Conservation (phyloP, 2,797 vertebrate genomes). For the Balearica regulorum region DNA sequence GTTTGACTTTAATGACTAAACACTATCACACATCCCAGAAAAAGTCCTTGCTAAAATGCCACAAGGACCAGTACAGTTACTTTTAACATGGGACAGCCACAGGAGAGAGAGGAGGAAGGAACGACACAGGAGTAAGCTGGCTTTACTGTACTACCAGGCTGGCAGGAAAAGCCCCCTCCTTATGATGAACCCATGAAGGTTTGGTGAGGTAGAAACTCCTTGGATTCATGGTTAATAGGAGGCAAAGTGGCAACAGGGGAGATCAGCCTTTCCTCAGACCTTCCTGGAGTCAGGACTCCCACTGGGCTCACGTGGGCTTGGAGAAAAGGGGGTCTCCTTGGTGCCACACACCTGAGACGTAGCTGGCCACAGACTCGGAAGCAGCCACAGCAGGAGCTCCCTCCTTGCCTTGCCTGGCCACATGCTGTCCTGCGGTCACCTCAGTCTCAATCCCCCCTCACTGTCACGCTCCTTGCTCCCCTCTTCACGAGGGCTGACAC, state of each 20-base stretch:
- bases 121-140: background rate
- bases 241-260: background rate
- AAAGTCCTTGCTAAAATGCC: background rate
- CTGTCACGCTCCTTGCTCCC: background rate
- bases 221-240: background rate
- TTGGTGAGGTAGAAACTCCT: background rate
- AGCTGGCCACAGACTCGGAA: background rate
- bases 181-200: background rate
- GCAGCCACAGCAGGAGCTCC: background rate
- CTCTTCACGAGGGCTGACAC: background rate
- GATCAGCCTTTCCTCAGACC: background rate
- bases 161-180: background rate
- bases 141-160: background rate
- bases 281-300: background rate
- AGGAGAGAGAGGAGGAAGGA: background rate
- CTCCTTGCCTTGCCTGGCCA: background rate
- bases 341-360: background rate
- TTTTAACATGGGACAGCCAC: background rate
- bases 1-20: background rate
- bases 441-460: background rate
- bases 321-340: background rate
- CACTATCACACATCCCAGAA: background rate
- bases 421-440: accelerated
- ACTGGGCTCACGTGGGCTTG: background rate
- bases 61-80: background rate